Evolutionary conservation across 1,140 invertebrate genomes (phyloP).

Genomic region (Maniola jurtina): DNA sequence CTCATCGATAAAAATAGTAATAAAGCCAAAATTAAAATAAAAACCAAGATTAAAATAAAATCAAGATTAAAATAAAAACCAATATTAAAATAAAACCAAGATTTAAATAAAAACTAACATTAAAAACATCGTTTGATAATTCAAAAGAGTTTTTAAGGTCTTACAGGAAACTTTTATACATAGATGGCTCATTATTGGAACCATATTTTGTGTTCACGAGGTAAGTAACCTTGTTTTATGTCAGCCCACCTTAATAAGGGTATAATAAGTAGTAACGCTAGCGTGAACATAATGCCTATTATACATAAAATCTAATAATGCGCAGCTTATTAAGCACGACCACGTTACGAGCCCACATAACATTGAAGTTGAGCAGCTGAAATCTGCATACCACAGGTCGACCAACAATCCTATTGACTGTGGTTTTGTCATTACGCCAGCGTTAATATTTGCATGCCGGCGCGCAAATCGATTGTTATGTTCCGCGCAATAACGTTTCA

Average conservation of each 20-base stretch:
- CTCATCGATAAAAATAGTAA: too few species aligned
- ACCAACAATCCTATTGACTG: constrained; percentile 54
- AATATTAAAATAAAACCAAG: too few species aligned
- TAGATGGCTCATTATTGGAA: too few species aligned
- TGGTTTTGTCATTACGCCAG: constrained; percentile 62
- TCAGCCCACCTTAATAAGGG: neutral
- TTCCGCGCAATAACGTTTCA: constrained; percentile 30
- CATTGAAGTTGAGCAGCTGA: constrained; percentile 35
- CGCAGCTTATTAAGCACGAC: constrained; percentile 24
- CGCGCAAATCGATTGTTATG: constrained; percentile 42
- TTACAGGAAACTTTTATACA: too few species aligned
- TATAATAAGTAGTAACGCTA: neutral
- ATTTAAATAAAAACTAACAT: too few species aligned
- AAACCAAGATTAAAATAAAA: too few species aligned
- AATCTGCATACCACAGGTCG: constrained; percentile 37
- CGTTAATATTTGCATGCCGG: constrained; percentile 56
- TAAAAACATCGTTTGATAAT: too few species aligned
- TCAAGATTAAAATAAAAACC: too few species aligned
- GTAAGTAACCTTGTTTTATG: neutral
- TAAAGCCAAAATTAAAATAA: too few species aligned
- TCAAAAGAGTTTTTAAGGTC: too few species aligned
- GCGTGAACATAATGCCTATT: neutral
- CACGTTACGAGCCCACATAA: constrained; percentile 25
- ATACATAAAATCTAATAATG: constrained; percentile 14
- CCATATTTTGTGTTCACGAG: too few species aligned